Conservation (phyloP, 2,113 vertebrate genomes). For the Rhegmatorhina hoffmannsi region DNA sequence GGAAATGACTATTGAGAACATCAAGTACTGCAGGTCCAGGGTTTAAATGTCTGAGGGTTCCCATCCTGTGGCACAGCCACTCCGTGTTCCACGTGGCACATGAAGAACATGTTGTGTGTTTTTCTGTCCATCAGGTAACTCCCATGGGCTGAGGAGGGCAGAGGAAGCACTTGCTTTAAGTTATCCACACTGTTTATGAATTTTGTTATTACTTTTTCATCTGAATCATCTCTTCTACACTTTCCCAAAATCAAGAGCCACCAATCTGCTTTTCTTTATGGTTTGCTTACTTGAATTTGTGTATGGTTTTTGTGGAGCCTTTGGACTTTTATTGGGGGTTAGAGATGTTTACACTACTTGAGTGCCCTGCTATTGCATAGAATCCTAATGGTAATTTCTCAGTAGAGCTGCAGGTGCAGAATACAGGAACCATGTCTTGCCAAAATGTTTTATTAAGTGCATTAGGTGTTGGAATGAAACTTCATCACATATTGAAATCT, state of each 20-base stretch:
- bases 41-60: background rate
- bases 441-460: background rate
- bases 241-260: background rate
- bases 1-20: background rate
- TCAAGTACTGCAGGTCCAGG: background rate
- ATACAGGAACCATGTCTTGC: background rate
- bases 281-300: background rate
- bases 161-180: background rate
- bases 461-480: background rate
- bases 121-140: background rate
- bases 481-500: background rate
- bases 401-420: background rate
- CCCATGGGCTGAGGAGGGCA: background rate
- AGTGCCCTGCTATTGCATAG: background rate
- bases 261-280: background rate
- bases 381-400: background rate
- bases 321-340: background rate
- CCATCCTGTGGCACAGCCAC: background rate
- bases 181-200: background rate
- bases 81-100: background rate
- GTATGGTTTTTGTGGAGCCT: background rate
- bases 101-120: background rate
- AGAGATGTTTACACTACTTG: background rate
- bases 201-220: background rate
- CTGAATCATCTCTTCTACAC: background rate